phyloP scores from a whole-genome alignment of 30 jellyfish, hydroid and myxozoan species.

The Clytia hemisphaerica region DNA sequence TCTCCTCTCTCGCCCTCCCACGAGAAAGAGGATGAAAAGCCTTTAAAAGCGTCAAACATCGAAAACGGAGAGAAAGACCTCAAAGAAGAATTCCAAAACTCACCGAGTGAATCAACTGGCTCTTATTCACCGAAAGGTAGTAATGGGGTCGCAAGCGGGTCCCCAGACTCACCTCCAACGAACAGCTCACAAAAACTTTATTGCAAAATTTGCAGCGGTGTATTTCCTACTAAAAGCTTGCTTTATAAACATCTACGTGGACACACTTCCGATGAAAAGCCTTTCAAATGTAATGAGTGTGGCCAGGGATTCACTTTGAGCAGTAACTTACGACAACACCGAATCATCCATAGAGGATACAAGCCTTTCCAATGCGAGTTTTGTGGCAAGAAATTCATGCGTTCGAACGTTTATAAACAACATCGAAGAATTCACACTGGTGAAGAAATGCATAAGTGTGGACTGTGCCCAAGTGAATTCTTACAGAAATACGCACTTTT shows the following conservation, averaged over 20 bases:
- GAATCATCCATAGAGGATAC: slow-evolving; percentile 95
- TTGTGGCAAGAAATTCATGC: slow-evolving; percentile 96
- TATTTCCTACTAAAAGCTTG: slow-evolving; percentile 85
- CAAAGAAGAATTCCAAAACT: slow-evolving; percentile 1
- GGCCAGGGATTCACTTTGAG: slow-evolving; percentile 98
- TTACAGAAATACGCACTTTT: slow-evolving; percentile 89
- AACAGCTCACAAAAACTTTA: slow-evolving; percentile 56
- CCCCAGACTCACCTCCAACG: slow-evolving; percentile 28
- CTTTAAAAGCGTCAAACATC: neutral
- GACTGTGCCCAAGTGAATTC: slow-evolving; percentile 96
- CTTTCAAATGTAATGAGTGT: slow-evolving; percentile 95
- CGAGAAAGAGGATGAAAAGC: neutral
- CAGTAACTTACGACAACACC: slow-evolving; percentile 92
- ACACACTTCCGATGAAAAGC: slow-evolving; percentile 96
- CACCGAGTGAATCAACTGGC: slow-evolving; percentile 11
- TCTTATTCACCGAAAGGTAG: neutral
- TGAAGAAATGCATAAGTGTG: slow-evolving; percentile 97
- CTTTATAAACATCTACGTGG: slow-evolving; percentile 96
- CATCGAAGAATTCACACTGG: slow-evolving; percentile 97
- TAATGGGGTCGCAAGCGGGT: too few species aligned
- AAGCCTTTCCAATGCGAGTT: slow-evolving; percentile 98
- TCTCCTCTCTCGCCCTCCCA: neutral
- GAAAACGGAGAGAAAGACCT: neutral
- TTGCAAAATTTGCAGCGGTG: slow-evolving; percentile 87
- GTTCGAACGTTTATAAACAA: slow-evolving; percentile 96